Conservation (phyloP, 2,797 vertebrate genomes). For the Micropoecilia bifurca region DNA sequence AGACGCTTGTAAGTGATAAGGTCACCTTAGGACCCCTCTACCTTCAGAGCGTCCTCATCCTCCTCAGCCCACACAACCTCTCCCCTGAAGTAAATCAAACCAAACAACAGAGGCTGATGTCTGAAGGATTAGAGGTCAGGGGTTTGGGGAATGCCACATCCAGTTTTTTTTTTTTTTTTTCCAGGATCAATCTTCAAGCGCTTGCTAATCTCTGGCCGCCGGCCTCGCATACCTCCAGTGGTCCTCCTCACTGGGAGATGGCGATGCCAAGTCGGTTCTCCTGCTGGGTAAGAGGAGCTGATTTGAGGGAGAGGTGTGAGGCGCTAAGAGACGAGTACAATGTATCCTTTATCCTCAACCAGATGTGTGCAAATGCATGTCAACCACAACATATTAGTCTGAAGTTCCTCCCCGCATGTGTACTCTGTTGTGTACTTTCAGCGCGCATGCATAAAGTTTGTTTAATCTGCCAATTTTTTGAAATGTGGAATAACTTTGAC, state of each 20-base stretch:
- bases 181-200: constrained; percentile 67
- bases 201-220: constrained; percentile 65
- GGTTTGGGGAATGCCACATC: constrained; percentile 61
- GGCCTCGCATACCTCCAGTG: constrained; percentile 62
- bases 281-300: constrained; percentile 39
- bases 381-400: constrained; percentile 16
- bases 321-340: constrained; percentile 8
- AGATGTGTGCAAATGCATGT: constrained; percentile 19
- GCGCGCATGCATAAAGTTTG: constrained; percentile 44
- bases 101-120: constrained; percentile 69
- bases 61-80: constrained; percentile 44
- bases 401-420: neutral
- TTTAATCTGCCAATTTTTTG: constrained; percentile 65
- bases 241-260: constrained; percentile 47
- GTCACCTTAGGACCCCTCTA: constrained; percentile 50
- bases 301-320: constrained; percentile 43
- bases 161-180: constrained; percentile 71
- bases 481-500: constrained; percentile 67
- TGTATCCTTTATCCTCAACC: constrained; percentile 43
- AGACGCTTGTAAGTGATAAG: constrained; percentile 51
- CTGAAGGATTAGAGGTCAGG: constrained; percentile 69
- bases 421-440: constrained; percentile 20
- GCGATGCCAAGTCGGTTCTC: constrained; percentile 47
- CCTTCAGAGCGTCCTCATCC: constrained; percentile 46
- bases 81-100: constrained; percentile 60